Conservation (phyloP, 35 echinoderm and acorn worm species). For the Chiridota heheva region DNA sequence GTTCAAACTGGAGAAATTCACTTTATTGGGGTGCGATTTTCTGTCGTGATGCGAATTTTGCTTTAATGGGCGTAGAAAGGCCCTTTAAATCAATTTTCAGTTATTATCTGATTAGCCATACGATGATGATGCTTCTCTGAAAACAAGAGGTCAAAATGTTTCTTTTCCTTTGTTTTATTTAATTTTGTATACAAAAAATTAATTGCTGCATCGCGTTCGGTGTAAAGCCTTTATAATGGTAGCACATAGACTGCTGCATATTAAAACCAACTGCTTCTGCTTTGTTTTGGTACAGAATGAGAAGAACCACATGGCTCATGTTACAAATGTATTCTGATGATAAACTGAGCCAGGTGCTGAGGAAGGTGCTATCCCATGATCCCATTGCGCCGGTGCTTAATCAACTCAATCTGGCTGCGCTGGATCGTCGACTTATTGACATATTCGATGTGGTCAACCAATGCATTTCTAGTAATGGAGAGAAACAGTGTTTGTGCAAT, state of each 20-base stretch:
- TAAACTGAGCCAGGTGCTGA: constrained; percentile 73
- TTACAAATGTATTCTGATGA: constrained; percentile 64
- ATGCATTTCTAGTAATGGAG: constrained; percentile 64
- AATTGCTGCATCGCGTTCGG: no score
- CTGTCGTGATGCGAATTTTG: no score
- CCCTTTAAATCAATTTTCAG: no score
- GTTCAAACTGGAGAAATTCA: no score
- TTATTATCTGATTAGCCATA: no score
- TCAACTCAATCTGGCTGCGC: constrained; percentile 69
- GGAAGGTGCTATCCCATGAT: constrained; percentile 83
- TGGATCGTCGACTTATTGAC: constrained; percentile 70
- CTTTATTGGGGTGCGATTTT: no score
- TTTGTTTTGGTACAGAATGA: constrained; percentile 44
- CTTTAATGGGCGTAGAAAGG: no score
- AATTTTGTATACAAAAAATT: no score
- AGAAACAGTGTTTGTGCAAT: background rate
- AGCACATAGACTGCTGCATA: background rate
- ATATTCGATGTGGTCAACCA: constrained; percentile 48
- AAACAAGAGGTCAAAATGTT: no score
- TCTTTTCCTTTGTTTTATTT: no score
- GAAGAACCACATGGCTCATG: constrained; percentile 63
- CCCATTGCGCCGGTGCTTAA: constrained; percentile 75
- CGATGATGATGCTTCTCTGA: no score
- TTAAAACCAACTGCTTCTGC: background rate
- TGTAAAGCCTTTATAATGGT: no score